Percentiles rank a stretch among this genome's conserved stretches.
Conservation (phyloP, 2,113 vertebrate genomes). For the Reinhardtius hippoglossoides region DNA sequence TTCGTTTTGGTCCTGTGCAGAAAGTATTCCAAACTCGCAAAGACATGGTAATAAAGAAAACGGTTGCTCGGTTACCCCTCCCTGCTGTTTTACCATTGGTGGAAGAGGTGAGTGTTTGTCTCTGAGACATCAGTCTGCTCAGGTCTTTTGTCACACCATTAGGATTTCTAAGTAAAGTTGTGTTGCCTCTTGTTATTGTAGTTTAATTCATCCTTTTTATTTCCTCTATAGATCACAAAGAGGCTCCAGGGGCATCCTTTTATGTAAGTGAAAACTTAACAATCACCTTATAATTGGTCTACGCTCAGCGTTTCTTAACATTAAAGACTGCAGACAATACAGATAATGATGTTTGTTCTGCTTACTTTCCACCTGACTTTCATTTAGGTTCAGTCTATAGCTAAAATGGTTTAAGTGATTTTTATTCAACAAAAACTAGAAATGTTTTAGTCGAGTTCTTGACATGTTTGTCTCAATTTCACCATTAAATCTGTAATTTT, state of each 20-base stretch:
- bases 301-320: background rate
- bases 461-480: too few relatives aligned
- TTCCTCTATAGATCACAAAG: constrained; percentile 86
- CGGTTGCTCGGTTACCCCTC: constrained; percentile 91
- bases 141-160: background rate
- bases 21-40: constrained; percentile 95
- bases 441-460: too few relatives aligned
- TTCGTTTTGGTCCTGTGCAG: constrained; percentile 74
- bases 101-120: constrained; percentile 86
- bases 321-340: background rate
- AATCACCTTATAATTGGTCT: constrained; percentile 6
- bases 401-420: too few relatives aligned
- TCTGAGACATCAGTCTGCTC: background rate
- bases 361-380: too few relatives aligned
- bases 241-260: constrained; percentile 94
- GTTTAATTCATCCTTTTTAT: background rate
- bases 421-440: too few relatives aligned
- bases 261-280: constrained; percentile 81
- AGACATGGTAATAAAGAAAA: constrained; percentile 90
- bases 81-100: constrained; percentile 91
- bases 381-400: too few relatives aligned
- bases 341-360: too few relatives aligned
- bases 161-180: background rate
- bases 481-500: too few relatives aligned
- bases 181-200: background rate